Conservation (phyloP, 2,113 vertebrate genomes). For the Acinonyx jubatus region DNA sequence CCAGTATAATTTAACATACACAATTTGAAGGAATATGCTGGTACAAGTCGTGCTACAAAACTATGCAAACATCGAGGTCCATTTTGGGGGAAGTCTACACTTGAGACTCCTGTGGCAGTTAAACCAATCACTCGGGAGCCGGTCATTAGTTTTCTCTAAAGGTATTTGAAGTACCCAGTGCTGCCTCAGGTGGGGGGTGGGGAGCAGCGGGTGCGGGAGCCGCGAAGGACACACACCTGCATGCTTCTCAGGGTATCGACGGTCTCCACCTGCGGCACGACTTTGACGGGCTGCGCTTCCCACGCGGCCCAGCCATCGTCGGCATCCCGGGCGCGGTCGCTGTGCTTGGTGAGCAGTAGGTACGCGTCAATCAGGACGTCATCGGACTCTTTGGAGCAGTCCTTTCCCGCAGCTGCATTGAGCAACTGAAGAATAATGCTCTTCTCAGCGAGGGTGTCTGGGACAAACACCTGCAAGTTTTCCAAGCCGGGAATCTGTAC, state of each 20-base stretch:
- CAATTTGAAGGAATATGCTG: not conserved
- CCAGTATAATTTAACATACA: not conserved
- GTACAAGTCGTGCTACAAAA: not conserved
- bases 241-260: conserved; percentile 94
- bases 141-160: not conserved
- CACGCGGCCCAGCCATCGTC: conserved; percentile 89
- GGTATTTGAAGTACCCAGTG: not conserved
- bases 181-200: accelerated
- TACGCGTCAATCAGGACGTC: conserved; percentile 91
- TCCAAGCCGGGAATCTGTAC: conserved; percentile 93
- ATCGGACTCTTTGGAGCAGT: conserved; percentile 95
- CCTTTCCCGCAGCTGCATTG: conserved; percentile 95
- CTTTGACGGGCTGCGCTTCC: conserved; percentile 90
- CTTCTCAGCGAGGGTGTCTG: conserved; percentile 88
- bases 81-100: not conserved
- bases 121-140: not conserved
- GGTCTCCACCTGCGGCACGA: conserved; percentile 95
- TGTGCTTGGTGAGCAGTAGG: conserved; percentile 94
- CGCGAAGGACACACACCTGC: conserved; percentile 85
- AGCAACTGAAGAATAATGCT: conserved; percentile 93
- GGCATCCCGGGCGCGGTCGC: conserved; percentile 79
- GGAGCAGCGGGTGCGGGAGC: accelerated
- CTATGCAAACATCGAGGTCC: not conserved
- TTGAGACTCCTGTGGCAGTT: not conserved
- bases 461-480: conserved; percentile 94